Evolutionary conservation across 2,797 vertebrate genomes (phyloP).

Genomic region (Lophotriccus pileatus): DNA sequence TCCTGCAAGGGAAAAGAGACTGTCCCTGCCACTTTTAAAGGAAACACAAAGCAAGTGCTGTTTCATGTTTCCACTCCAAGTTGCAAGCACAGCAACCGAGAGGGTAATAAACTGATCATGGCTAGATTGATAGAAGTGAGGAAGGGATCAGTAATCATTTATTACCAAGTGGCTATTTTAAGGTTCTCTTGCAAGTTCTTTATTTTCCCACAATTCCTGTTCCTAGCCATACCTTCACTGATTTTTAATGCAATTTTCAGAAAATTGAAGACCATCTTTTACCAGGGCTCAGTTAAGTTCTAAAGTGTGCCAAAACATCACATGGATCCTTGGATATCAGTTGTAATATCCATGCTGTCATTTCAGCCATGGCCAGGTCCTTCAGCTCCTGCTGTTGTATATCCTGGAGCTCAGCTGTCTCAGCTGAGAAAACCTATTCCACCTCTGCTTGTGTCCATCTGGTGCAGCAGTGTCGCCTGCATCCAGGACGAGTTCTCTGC

Average conservation of each 20-base stretch:
- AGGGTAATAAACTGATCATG: background rate
- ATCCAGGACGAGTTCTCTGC: background rate
- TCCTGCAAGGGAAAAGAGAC: background rate
- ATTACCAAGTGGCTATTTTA: background rate
- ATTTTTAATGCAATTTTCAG: background rate
- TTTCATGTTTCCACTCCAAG: background rate
- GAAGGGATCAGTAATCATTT: background rate
- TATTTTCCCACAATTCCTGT: background rate
- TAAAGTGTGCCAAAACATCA: fast-evolving
- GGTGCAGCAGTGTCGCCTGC: background rate
- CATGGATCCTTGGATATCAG: background rate
- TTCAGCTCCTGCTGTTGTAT: background rate
- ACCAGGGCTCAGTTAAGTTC: background rate
- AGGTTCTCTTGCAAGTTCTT: background rate
- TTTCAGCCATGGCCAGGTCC: background rate
- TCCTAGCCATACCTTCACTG: background rate
- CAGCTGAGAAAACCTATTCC: background rate
- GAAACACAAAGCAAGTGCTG: background rate
- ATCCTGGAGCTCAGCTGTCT: background rate
- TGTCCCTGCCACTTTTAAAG: background rate
- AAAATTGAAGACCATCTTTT: background rate
- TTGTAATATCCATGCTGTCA: background rate
- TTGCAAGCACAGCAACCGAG: background rate
- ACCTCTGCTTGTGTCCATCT: background rate
- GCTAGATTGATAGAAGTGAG: background rate